Evolutionary conservation across 2,113 vertebrate genomes (phyloP).

Genomic region (Muscicapa adusta): DNA sequence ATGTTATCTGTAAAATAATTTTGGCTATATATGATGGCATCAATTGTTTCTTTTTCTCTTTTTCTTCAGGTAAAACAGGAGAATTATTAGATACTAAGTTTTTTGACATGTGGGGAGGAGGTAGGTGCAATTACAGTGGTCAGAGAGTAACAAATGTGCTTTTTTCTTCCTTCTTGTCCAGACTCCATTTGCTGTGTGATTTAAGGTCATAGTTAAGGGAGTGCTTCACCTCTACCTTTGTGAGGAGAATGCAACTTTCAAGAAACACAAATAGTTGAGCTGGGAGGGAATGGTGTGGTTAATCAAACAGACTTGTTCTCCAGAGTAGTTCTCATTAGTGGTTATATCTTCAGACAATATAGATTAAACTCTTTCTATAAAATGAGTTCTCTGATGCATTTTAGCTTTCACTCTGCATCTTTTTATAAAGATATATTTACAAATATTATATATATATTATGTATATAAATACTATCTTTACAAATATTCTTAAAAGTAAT

Average conservation of each 20-base stretch:
- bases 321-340: background rate
- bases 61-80: constrained; percentile 83
- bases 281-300: background rate
- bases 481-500: background rate
- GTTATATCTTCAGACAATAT: background rate
- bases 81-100: constrained; percentile 77
- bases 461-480: background rate
- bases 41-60: constrained; percentile 24
- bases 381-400: background rate
- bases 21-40: background rate
- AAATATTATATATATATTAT: background rate
- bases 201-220: background rate
- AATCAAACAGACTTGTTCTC: background rate
- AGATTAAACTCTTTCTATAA: background rate
- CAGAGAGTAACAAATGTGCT: background rate
- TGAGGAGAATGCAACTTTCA: background rate
- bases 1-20: background rate
- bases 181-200: background rate
- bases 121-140: constrained; percentile 66
- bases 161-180: too few relatives aligned
- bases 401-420: background rate
- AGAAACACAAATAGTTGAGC: background rate
- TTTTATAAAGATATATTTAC: background rate
- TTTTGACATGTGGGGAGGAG: constrained; percentile 95
- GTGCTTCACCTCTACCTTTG: background rate